These are phyloP conservation scores for Trichomycterus rosablanca DNA, from an alignment of 2,113 vertebrate species.

Conservation along the genomic window DNA sequence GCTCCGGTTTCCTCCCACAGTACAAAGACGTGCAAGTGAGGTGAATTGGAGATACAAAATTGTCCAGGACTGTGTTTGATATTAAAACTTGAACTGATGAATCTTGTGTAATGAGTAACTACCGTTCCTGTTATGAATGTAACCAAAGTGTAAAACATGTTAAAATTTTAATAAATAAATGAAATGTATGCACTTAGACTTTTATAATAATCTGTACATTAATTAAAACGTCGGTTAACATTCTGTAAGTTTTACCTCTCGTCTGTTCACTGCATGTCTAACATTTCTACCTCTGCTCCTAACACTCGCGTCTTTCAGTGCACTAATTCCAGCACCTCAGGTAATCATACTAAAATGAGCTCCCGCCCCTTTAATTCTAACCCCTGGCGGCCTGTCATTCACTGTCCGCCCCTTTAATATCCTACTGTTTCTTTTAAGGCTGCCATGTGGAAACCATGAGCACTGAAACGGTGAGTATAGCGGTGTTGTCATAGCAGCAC, in stretches of 20 bases:
- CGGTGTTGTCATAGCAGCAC: conserved; percentile 43
- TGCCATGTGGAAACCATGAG: conserved; percentile 48
- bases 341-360: conserved; percentile 55
- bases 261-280: conserved; percentile 45
- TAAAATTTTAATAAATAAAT: too few species aligned
- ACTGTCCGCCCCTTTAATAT: conserved; percentile 52
- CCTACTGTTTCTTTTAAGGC: conserved; percentile 47
- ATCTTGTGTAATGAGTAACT: too few species aligned
- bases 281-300: conserved; percentile 23
- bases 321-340: conserved; percentile 47
- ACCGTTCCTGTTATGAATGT: too few species aligned
- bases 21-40: too few species aligned
- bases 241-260: neutral
- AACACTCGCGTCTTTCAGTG: conserved; percentile 43
- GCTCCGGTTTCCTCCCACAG: too few species aligned
- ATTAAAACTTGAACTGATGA: too few species aligned
- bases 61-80: too few species aligned
- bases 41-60: too few species aligned
- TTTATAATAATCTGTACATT: neutral
- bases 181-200: too few species aligned
- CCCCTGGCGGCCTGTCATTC: conserved; percentile 13
- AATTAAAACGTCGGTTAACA: neutral
- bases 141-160: too few species aligned
- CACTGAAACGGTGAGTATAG: conserved; percentile 24
- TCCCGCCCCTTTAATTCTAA: conserved; percentile 37